Conservation (phyloP, 2,888 invertebrate genomes). For the Spodoptera picta region DNA sequence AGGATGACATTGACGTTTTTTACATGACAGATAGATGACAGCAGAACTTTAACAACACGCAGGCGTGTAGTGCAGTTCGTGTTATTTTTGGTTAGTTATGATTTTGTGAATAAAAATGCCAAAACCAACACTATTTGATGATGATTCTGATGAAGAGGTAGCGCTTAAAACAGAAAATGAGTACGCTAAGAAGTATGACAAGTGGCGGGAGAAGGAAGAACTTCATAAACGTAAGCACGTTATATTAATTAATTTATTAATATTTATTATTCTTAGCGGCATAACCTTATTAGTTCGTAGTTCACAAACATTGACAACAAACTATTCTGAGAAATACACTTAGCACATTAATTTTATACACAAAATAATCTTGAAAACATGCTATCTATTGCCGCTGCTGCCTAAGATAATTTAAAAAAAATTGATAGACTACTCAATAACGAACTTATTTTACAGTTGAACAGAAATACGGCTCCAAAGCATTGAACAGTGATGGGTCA, state of each 20-base stretch:
- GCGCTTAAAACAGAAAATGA: slow-evolving; percentile 92
- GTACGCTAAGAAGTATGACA: slow-evolving; percentile 95
- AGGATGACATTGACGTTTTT: neutral
- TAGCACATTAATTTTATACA: too few species aligned
- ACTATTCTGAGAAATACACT: too few species aligned
- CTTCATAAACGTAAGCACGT: slow-evolving; percentile 91
- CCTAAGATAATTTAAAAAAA: too few species aligned
- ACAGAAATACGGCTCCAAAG: slow-evolving; percentile 91
- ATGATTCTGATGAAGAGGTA: slow-evolving; percentile 87
- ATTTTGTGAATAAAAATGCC: slow-evolving; percentile 58
- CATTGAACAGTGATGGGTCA: slow-evolving; percentile 79
- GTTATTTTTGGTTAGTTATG: slow-evolving; percentile 35
- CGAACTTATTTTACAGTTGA: slow-evolving; percentile 88
- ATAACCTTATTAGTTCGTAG: too few species aligned
- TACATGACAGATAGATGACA: slow-evolving; percentile 17
- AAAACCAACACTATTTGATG: slow-evolving; percentile 85
- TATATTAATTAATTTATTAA: neutral
- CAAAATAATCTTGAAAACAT: too few species aligned
- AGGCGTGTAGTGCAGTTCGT: slow-evolving; percentile 5
- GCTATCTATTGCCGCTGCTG: too few species aligned
- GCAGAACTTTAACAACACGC: slow-evolving; percentile 20
- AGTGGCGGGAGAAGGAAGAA: slow-evolving; percentile 95
- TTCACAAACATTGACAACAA: too few species aligned
- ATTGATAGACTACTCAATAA: neutral
- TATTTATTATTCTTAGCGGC: too few species aligned